These are phyloP conservation scores for Ciconia stormi DNA, from an alignment of 2,113 vertebrate species.

Conservation along the genomic window DNA sequence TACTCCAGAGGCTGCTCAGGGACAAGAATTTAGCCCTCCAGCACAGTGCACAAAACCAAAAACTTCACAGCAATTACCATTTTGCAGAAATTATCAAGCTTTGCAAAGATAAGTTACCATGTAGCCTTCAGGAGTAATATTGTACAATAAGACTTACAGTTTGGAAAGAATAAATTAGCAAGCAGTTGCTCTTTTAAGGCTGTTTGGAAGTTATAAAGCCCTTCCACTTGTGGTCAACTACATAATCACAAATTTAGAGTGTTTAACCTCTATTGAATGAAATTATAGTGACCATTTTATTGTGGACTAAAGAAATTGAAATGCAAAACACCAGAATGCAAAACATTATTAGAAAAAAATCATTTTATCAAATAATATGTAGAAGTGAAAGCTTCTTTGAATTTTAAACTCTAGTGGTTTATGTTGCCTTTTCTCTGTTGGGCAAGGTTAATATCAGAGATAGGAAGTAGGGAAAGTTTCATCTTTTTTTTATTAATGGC, in stretches of 20 bases:
- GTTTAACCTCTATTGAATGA: background rate
- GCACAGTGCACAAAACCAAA: background rate
- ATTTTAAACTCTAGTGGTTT: background rate
- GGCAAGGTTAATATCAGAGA: background rate
- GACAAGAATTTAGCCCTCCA: background rate
- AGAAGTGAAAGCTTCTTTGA: background rate
- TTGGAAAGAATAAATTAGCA: background rate
- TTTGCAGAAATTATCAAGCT: background rate
- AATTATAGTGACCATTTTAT: background rate
- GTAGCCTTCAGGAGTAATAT: background rate
- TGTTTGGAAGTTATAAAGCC: background rate
- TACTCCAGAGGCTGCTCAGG: background rate
- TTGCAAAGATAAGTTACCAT: background rate
- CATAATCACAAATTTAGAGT: background rate
- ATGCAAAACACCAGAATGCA: background rate
- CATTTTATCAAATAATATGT: background rate
- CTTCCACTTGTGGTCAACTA: background rate
- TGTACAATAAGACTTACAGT: background rate
- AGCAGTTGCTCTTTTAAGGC: background rate
- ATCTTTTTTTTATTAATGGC: background rate
- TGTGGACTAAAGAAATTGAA: background rate
- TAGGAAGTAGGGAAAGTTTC: background rate
- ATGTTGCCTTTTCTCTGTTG: background rate
- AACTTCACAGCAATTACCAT: background rate
- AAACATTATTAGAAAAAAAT: background rate